A percentile compares a stretch with the other conserved stretches of the same genome.
Conservation (phyloP, 2,888 invertebrate species). For the Apotomis turbidana region DNA sequence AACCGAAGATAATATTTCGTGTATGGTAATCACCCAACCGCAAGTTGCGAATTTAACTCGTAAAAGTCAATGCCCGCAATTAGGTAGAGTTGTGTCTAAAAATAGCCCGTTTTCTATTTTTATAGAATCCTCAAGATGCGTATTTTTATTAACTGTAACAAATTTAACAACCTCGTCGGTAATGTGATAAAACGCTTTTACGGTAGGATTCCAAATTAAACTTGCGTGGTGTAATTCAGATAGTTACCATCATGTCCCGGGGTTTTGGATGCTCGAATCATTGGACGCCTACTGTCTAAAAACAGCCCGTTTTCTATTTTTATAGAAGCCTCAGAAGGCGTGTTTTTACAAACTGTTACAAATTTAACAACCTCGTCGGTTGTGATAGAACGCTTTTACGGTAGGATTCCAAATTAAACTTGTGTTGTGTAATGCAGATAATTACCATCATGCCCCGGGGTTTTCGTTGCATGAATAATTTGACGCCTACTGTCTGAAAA, state of each 20-base stretch:
- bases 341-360: slow-evolving; percentile 11
- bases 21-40: not conserved
- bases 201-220: not conserved
- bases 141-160: slow-evolving; percentile 15
- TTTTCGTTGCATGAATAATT: too few relatives aligned
- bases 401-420: not conserved
- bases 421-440: too few relatives aligned
- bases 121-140: not conserved
- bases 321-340: not conserved
- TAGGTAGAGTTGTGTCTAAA: slow-evolving; percentile 21
- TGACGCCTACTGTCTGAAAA: too few relatives aligned
- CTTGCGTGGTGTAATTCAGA: not conserved
- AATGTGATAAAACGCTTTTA: not conserved
- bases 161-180: slow-evolving; percentile 4
- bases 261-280: too few relatives aligned
- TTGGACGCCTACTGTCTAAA: slow-evolving; percentile 13
- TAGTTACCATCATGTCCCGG: too few relatives aligned
- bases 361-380: slow-evolving; percentile 5
- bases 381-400: not conserved
- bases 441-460: too few relatives aligned
- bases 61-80: slow-evolving; percentile 28
- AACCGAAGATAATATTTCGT: not conserved
- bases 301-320: slow-evolving; percentile 30
- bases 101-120: slow-evolving; percentile 30
- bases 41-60: not conserved